Evolutionary conservation across 2,113 vertebrate species (phyloP).

Genomic region (Symphodus melops): DNA sequence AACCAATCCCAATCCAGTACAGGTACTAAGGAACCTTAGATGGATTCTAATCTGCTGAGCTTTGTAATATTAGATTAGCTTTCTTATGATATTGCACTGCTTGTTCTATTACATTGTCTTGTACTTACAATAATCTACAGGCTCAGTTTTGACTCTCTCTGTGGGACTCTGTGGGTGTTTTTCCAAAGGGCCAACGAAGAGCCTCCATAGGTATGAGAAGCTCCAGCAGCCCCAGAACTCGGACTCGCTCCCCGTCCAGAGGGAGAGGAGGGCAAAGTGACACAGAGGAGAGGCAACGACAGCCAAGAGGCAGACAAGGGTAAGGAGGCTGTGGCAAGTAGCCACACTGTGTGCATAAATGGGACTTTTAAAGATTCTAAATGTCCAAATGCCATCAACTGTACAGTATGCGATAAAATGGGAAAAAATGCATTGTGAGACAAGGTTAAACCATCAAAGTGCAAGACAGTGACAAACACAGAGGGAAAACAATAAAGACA

Average conservation of each 20-base stretch:
- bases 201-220: conserved; percentile 88
- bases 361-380: neutral
- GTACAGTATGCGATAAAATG: too few species aligned
- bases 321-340: conserved; percentile 42
- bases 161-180: neutral
- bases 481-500: too few species aligned
- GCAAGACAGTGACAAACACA: too few species aligned
- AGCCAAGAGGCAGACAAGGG: conserved; percentile 87
- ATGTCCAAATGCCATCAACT: too few species aligned
- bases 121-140: neutral
- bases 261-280: conserved; percentile 84
- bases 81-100: neutral
- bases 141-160: neutral
- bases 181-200: conserved; percentile 74
- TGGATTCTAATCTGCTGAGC: conserved; percentile 8
- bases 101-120: neutral
- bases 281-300: conserved; percentile 85
- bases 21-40: conserved; percentile 64
- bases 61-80: conserved; percentile 26
- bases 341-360: neutral
- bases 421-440: too few species aligned
- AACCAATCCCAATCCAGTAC: conserved; percentile 71
- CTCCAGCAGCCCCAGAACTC: conserved; percentile 90
- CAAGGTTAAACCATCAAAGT: too few species aligned
- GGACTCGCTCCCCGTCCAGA: conserved; percentile 91